Evolutionary conservation across 2,797 vertebrate genomes (phyloP).

Genomic region (Loriculus beryllinus): DNA sequence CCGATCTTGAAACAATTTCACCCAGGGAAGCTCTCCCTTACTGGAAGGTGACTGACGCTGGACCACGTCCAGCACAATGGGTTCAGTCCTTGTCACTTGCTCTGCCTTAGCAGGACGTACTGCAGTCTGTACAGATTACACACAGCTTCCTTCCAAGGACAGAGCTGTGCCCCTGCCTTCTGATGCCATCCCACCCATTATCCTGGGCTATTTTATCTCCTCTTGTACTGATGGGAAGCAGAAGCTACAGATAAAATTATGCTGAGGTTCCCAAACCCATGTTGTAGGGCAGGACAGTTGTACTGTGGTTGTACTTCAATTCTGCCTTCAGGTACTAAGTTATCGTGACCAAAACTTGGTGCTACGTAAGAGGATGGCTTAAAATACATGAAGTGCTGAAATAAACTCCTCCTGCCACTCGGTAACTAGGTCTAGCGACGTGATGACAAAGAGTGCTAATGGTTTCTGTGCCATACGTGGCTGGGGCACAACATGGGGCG

Average conservation of each 20-base stretch:
- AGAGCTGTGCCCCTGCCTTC: background rate
- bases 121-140: background rate
- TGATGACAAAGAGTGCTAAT: background rate
- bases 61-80: background rate
- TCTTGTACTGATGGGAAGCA: background rate
- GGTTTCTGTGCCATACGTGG: background rate
- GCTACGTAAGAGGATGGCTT: background rate
- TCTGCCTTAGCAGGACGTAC: background rate
- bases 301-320: background rate
- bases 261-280: background rate
- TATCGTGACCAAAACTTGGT: background rate
- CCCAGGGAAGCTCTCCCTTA: background rate
- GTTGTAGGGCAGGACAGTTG: background rate
- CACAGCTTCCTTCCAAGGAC: background rate
- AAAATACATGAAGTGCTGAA: background rate
- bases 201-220: background rate
- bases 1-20: too few species aligned
- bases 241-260: background rate
- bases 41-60: background rate
- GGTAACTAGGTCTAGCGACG: background rate
- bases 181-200: background rate
- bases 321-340: background rate
- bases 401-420: background rate
- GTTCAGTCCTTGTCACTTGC: background rate
- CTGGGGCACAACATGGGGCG: background rate